Conservation (phyloP, 2,888 invertebrate genomes). For the Laspeyria flexula region DNA sequence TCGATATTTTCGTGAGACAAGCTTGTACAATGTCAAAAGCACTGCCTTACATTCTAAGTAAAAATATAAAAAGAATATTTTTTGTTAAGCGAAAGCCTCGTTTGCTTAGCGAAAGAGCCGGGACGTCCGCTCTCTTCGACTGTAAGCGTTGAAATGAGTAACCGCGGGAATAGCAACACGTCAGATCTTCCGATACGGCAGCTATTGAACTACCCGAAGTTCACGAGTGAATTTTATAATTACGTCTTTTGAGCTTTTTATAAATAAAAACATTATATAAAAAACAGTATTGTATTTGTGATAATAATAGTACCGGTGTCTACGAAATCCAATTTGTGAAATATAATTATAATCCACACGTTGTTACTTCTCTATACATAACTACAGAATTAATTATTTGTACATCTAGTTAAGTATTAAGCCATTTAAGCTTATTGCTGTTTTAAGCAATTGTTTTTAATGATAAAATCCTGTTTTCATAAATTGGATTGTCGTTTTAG, state of each 20-base stretch:
- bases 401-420: conserved; percentile 62
- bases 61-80: conserved; percentile 47
- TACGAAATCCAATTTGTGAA: conserved; percentile 58
- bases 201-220: conserved; percentile 60
- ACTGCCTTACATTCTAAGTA: conserved; percentile 84
- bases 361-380: conserved; percentile 48
- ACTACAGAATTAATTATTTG: conserved; percentile 54
- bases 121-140: conserved; percentile 63
- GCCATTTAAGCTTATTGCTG: conserved; percentile 69
- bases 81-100: conserved; percentile 61
- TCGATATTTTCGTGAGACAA: conserved; percentile 56
- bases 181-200: conserved; percentile 54
- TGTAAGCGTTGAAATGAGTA: conserved; percentile 61
- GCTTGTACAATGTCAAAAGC: conserved; percentile 74
- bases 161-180: conserved; percentile 39
- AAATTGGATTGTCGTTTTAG: conserved; percentile 68
- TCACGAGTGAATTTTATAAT: conserved; percentile 56
- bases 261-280: conserved; percentile 61
- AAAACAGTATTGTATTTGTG: conserved; percentile 61
- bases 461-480: conserved; percentile 56
- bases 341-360: conserved; percentile 50
- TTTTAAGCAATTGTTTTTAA: conserved; percentile 70
- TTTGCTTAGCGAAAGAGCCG: conserved; percentile 50
- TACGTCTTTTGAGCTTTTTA: conserved; percentile 78
- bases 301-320: conserved; percentile 52